Evolutionary conservation across 2,113 vertebrate genomes (phyloP).

Genomic region (Apistogramma diplotaenia): DNA sequence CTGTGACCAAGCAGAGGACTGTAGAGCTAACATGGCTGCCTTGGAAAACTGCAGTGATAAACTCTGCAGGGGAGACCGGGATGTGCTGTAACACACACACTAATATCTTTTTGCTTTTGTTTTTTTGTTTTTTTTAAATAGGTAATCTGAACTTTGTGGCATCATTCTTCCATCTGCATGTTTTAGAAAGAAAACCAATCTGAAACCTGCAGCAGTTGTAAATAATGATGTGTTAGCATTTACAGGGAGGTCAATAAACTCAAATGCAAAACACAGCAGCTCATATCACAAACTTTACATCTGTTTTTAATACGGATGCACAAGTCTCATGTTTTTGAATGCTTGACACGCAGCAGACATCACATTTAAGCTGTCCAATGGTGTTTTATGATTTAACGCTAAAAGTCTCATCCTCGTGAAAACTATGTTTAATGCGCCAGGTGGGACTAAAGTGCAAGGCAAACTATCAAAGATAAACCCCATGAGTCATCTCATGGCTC

Average conservation of each 20-base stretch:
- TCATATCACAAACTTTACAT: conserved; percentile 28
- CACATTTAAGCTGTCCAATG: conserved; percentile 28
- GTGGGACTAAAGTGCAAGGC: background rate
- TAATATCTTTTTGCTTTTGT: background rate
- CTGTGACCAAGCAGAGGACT: background rate
- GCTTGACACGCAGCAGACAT: conserved; percentile 47
- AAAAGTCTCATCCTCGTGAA: conserved; percentile 22
- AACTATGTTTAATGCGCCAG: background rate
- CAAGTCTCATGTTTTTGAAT: conserved; percentile 16
- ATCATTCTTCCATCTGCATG: conserved; percentile 30
- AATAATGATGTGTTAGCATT: conserved; percentile 24
- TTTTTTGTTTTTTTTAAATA: background rate
- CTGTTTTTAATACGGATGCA: conserved; percentile 30
- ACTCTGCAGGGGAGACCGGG: conserved; percentile 21
- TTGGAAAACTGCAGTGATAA: background rate
- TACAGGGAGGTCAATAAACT: conserved; percentile 16
- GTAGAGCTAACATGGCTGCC: conserved; percentile 24
- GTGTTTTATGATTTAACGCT: conserved; percentile 45
- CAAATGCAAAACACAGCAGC: background rate
- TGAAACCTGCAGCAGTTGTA: conserved; percentile 7
- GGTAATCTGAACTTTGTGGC: background rate
- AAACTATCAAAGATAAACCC: background rate
- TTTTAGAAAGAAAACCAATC: conserved; percentile 4
- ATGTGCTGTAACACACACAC: conserved; percentile 30
- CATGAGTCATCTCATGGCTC: background rate